Percentiles rank a stretch among this genome's conserved stretches.
These are phyloP conservation scores for Merluccius polli DNA, from an alignment of 2,797 vertebrate genomes.

Conservation along the genomic window DNA sequence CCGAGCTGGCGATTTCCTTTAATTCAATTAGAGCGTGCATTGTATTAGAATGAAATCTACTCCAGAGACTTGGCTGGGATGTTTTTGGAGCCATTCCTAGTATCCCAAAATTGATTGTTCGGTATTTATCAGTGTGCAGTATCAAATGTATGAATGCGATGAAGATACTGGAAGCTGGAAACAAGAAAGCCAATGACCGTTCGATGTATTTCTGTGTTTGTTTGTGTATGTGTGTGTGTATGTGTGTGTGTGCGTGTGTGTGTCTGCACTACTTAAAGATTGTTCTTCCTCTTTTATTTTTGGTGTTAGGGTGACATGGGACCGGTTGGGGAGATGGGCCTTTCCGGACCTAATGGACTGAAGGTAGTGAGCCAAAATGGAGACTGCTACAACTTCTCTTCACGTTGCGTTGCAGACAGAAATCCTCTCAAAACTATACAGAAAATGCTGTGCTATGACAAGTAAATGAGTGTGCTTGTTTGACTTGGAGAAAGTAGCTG, in stretches of 20 bases:
- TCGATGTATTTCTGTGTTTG: conserved; percentile 1
- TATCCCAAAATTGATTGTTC: conserved; percentile 1
- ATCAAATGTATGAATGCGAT: neutral
- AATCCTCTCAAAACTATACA: neutral
- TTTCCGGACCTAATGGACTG: conserved; percentile 88
- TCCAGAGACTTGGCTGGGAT: conserved; percentile 20
- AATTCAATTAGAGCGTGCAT: neutral
- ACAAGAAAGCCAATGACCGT: conserved; percentile 16
- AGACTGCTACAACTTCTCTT: conserved; percentile 17
- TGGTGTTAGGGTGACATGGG: conserved; percentile 90
- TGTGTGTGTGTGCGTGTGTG: conserved; percentile 1
- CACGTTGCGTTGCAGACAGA: neutral
- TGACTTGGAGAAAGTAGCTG: neutral
- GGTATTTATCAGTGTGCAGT: neutral
- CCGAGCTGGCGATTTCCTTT: neutral
- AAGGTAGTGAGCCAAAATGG: conserved; percentile 77
- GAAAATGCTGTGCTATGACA: neutral
- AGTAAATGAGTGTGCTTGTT: neutral
- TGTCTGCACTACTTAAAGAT: neutral
- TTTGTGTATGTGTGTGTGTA: conserved; percentile 16
- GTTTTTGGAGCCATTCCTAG: conserved; percentile 6
- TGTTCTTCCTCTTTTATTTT: conserved; percentile 44
- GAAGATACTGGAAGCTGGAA: conserved; percentile 24
- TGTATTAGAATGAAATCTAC: conserved; percentile 8
- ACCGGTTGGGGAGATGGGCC: conserved; percentile 81